Evolutionary conservation across 2,797 vertebrate species (phyloP), one percentile per base, ranked within the genome.

Genomic region (Hydrolagus colliei): DNA sequence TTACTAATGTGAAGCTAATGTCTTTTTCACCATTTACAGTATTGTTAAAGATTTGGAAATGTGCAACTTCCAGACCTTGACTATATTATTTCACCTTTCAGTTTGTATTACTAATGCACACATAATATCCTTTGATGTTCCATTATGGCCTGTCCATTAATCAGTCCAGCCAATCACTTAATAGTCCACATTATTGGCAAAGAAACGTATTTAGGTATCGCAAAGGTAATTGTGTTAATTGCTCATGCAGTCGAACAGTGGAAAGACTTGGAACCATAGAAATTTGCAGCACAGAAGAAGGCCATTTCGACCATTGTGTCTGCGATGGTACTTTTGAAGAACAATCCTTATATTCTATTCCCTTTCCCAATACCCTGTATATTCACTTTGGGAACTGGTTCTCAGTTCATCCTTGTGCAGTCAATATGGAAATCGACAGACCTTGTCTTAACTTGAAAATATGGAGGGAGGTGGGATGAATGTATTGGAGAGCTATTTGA

Each of bases 241-340:
- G 9, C 52, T 84, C 79, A 84, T 84, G 79, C 79, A 84, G 65
- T 84, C 22, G 67, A 68, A 68, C 79, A 84, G 67, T 84, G 71
- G 71, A 84, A 41, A 84, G 71, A 32, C 79, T 52, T 52, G 41
- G 41, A 52, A 52, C 6, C 41, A 3, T 52, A 52, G 41, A 52
- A 52, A 52, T 52, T 6, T 52, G 41, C 41, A 52, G 41, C 41
- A 52, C 41, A 52, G 41, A 52, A 52, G 41, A 52, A 52, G 41
- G 41, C 41, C 41, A 52, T 52, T 52, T 0, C 0, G 27, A 27
- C 27, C 27, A 27, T 27, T 27, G 2, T 52, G 41, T 52, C 41
- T 52, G 41, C 6, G 41, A 3, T 52, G 41, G 41, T 52, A 3
- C 3, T 52, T 52, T 6, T 52, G 41, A 52, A 52, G 41, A 52